Base-by-base conservation (phyloP, 2,888 invertebrate genomes). In the Luffia ferchaultella region DNA sequence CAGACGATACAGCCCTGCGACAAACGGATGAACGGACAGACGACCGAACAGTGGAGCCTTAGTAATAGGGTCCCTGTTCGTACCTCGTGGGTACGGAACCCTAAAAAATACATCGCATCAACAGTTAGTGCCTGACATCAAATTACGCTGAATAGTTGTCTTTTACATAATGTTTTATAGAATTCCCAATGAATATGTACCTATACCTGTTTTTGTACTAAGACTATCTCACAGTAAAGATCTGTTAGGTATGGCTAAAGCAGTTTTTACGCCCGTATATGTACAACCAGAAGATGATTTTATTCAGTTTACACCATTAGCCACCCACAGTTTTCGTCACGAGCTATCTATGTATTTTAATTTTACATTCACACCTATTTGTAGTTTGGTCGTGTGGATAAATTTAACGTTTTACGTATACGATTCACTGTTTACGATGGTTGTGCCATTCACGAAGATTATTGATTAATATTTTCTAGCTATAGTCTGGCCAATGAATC, bases 321-420 rank as follows among this genome's bases (percentile, higher is more conserved):
- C 30, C 30, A 30, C 30, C 30, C 30, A 30, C 30, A 12, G 30
- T 12, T 30, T 12, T 12, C 5, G 3, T 30, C 5, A 12, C 12
- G 5, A 12, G 12, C 30, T 3, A 30, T 30, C 5, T 30, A 30
- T 30, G 30, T 30, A 30, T 30, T 30, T 30, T 7, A 30, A 30
- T 59, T 57, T 18, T 41, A 62, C 63, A 63, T 65, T 64, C 63
- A 62, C 66, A 62, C 67, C 64, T 63, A 68, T 71, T 70, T 67
- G 67, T 67, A 63, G 63, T 30, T 30, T 3, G 30, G 30, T 30
- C 30, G 30, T 30, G 30, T 7, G 30, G 5, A 12, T 30, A 30
- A 30, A 30, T 30, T 12, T 12, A 12, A 12, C 30, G 30, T 12
- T 30, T 30, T 30, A 30, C 12, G 30, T 30, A n/a, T n/a, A n/a